These are phyloP conservation scores for Romanomermis culicivorax DNA, from an alignment of 2,888 invertebrate genomes.

Conservation along the genomic window DNA sequence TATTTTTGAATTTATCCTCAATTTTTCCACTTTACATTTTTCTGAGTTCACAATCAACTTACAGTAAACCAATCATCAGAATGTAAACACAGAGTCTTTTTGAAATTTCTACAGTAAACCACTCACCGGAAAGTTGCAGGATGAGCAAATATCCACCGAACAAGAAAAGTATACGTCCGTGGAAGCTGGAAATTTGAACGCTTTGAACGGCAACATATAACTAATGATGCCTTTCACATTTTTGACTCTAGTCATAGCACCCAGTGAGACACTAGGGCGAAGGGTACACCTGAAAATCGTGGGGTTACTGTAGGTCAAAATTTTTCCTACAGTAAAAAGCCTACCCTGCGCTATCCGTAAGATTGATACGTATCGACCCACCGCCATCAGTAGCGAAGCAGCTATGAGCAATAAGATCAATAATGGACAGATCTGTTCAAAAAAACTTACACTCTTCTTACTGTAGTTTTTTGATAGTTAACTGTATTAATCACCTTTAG, in stretches of 20 bases:
- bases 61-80: too few species aligned
- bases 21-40: too few species aligned
- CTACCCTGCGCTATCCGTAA: constrained; percentile 24
- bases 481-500: neutral
- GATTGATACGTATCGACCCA: constrained; percentile 17
- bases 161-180: constrained; percentile 27
- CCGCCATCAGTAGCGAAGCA: constrained; percentile 25
- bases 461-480: neutral
- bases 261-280: too few species aligned
- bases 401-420: constrained; percentile 25
- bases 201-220: constrained; percentile 14
- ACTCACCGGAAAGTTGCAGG: constrained; percentile 17
- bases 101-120: too few species aligned
- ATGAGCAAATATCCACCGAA: constrained; percentile 23
- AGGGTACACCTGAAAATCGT: too few species aligned
- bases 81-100: too few species aligned
- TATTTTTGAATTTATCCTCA: too few species aligned
- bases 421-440: too few species aligned
- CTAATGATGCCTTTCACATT: constrained; percentile 12
- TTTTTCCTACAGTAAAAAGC: too few species aligned
- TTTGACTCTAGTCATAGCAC: constrained; percentile 12
- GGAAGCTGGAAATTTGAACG: constrained; percentile 23
- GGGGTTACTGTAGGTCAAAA: too few species aligned
- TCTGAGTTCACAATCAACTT: too few species aligned
- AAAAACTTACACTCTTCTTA: neutral